Base-by-base conservation (phyloP, 2,888 invertebrate genomes). In the Tenthredo mesomela region DNA sequence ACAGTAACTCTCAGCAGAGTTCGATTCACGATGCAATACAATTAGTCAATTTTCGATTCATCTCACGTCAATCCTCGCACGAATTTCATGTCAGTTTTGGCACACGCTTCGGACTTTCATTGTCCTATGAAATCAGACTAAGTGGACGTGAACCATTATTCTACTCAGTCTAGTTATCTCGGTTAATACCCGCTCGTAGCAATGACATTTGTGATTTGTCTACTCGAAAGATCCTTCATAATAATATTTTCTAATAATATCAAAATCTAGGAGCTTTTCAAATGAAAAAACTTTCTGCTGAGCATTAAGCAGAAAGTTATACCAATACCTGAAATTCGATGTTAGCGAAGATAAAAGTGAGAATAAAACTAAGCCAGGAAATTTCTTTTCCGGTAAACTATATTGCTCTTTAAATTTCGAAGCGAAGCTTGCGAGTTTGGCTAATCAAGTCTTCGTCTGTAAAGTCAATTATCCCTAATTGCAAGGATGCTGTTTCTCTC, bases 141-240 rank as follows among this genome's bases (percentile, higher is more conserved):
- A 77, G 50, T 54, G 77, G 77, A 50, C 77, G 77, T 54, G 77
- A 25, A 77, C 54, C 77, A 54, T 18, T 47, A 50, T 25, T 50
- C 15, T 25, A 47, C 12, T 75, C 50, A 15, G 75, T 25, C 33
- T 33, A 50, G 15, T 0, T n/a, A n/a, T 82, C 67, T 82, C 7
- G 65, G 2, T 21, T 33, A 3, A 43, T 82, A 25, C 1, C 40
- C 2, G 29, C 61, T 37, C 33, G 29, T 29, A 50, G 40, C 73
- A 25, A 25, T n/a, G 71, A 40, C 43, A n/a, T n/a, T n/a, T n/a
- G n/a, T n/a, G n/a, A n/a, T 21, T n/a, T 21, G n/a, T 73, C 21
- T 54, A 9, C 1, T 50, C 25, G n/a, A 54, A 77, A 77, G 25
- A 10, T 25, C 6, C 18, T 61, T 25, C 1, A 10, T 21, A 12